These are phyloP conservation scores for Trimorus sp. DNA, from an alignment of 2,888 invertebrate genomes.

Conservation along the genomic window DNA sequence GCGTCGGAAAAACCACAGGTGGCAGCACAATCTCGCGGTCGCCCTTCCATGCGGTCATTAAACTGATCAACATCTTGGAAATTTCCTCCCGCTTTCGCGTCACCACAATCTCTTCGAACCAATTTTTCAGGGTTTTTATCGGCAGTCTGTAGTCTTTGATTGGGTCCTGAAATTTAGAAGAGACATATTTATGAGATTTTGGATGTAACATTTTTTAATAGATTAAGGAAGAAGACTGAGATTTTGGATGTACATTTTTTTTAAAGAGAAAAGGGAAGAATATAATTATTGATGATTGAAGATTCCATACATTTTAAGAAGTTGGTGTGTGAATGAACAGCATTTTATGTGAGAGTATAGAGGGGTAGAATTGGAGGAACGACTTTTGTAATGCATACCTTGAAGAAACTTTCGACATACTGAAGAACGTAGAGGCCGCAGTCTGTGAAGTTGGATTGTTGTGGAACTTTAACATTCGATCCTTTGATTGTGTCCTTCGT, in stretches of 20 bases:
- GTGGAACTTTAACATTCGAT: conserved; percentile 95
- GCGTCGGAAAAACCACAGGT: conserved; percentile 88
- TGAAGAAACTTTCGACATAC: conserved; percentile 98
- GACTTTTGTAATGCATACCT: conserved; percentile 80
- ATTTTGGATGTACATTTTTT: too few species aligned
- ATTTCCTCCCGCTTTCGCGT: conserved; percentile 94
- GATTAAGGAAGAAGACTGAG: too few species aligned
- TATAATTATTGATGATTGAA: too few species aligned
- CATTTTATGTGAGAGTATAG: too few species aligned
- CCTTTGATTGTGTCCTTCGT: conserved; percentile 93
- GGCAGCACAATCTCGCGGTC: conserved; percentile 86
- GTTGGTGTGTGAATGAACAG: too few species aligned
- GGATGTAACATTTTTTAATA: too few species aligned
- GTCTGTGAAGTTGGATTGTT: conserved; percentile 98
- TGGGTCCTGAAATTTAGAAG: conserved; percentile 85
- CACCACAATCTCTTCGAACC: conserved; percentile 94
- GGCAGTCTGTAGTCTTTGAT: conserved; percentile 91
- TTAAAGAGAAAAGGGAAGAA: too few species aligned
- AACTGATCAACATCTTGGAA: conserved; percentile 87
- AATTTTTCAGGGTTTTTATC: conserved; percentile 90
- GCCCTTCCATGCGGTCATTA: conserved; percentile 88
- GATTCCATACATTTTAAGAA: too few species aligned
- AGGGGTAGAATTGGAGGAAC: too few species aligned
- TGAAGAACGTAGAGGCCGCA: conserved; percentile 98
- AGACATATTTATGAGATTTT: too few species aligned